Conservation (phyloP, 1,140 invertebrate genomes). For the Whitmania pigra region DNA sequence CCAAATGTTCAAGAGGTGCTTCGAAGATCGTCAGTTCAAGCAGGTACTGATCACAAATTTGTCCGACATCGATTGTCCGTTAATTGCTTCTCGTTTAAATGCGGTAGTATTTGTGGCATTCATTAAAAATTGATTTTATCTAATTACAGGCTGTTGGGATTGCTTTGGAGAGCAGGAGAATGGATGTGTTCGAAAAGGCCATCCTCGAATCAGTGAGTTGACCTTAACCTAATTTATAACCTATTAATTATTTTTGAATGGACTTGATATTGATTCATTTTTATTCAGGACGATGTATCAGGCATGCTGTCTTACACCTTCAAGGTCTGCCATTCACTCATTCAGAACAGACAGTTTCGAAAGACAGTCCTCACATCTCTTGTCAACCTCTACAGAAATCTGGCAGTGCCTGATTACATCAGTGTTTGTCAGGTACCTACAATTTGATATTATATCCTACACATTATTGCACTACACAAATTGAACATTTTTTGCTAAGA, state of each 20-base stretch:
- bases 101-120: no score
- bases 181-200: constrained; percentile 85
- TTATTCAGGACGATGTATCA: constrained; percentile 59
- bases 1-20: constrained; percentile 86
- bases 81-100: no score
- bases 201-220: constrained; percentile 63
- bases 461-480: no score
- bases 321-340: constrained; percentile 84
- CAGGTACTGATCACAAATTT: constrained; percentile 45
- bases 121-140: constrained; percentile 11
- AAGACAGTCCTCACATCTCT: constrained; percentile 73
- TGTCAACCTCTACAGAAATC: constrained; percentile 73
- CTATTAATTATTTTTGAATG: background rate
- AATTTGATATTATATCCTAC: no score
- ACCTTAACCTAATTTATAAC: background rate
- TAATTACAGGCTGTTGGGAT: constrained; percentile 56
- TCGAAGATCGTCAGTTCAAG: constrained; percentile 81
- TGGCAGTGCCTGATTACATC: constrained; percentile 80
- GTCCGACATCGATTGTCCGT: no score
- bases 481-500: no score
- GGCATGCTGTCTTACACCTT: constrained; percentile 88
- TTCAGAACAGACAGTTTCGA: constrained; percentile 80
- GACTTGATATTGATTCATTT: no score
- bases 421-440: constrained; percentile 56
- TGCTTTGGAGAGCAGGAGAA: constrained; percentile 80